Conservation (phyloP, 2,113 vertebrate genomes). For the Petrocephalus microphthalmus region DNA sequence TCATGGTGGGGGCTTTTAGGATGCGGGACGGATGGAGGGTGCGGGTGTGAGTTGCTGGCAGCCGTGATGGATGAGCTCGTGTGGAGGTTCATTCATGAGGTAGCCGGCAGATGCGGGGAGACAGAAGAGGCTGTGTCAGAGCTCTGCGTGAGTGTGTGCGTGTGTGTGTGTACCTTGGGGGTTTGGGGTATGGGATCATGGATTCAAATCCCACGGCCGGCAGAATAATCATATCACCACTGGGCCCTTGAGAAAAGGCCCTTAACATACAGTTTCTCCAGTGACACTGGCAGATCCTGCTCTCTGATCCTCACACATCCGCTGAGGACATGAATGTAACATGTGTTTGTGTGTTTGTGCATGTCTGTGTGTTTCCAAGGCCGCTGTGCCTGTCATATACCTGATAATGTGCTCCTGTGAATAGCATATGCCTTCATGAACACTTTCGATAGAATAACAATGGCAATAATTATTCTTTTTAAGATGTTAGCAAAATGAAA, state of each 20-base stretch:
- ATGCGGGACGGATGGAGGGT: too few species aligned
- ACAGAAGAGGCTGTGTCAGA: background rate
- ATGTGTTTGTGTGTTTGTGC: background rate
- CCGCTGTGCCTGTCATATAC: background rate
- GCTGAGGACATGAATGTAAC: background rate
- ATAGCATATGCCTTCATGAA: background rate
- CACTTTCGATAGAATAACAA: background rate
- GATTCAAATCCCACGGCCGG: background rate
- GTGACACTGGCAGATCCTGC: background rate
- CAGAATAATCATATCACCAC: background rate
- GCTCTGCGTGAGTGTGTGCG: background rate
- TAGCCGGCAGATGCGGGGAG: background rate
- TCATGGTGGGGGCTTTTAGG: too few species aligned
- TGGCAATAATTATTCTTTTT: background rate
- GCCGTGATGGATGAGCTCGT: background rate
- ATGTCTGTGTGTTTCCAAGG: background rate
- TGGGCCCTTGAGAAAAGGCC: background rate
- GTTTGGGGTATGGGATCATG: background rate
- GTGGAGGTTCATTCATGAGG: background rate
- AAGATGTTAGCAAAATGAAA: constrained; percentile 4
- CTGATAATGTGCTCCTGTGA: background rate
- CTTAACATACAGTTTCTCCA: background rate
- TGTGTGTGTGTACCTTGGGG: background rate
- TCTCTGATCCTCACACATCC: background rate
- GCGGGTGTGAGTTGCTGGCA: background rate